Conservation (phyloP, 1,140 invertebrate species). For the Diachasmimorpha longicaudata region DNA sequence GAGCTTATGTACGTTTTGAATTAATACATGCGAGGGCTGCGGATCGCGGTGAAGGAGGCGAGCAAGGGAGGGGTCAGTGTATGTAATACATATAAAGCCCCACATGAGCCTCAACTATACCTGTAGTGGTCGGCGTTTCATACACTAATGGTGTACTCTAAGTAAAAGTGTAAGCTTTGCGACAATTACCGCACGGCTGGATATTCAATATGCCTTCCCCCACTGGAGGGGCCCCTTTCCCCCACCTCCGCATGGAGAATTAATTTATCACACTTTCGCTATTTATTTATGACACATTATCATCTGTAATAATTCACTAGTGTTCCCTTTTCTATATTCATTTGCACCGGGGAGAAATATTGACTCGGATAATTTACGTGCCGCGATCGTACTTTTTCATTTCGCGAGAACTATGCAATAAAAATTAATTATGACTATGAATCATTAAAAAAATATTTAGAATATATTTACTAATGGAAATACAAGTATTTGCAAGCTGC, state of each 20-base stretch:
- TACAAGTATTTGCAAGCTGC: too few relatives aligned
- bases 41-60: background rate
- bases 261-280: background rate
- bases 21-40: background rate
- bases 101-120: background rate
- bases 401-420: too few relatives aligned
- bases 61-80: background rate
- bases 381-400: too few relatives aligned
- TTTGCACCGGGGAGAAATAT: background rate
- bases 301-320: background rate
- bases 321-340: background rate
- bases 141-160: constrained; percentile 26
- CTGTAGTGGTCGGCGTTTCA: background rate
- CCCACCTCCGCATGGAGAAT: background rate
- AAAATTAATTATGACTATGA: too few relatives aligned
- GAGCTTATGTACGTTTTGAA: background rate
- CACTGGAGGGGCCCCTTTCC: background rate
- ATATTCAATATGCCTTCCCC: constrained; percentile 26
- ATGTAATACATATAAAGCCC: constrained; percentile 8
- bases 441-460: too few relatives aligned
- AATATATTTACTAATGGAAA: too few relatives aligned
- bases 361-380: too few relatives aligned
- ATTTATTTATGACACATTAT: background rate
- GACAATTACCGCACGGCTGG: constrained; percentile 28
- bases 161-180: constrained; percentile 33